A percentile compares a stretch with the other conserved stretches of the same genome.
These are phyloP conservation scores for Cordylochernes scorpioides DNA, from an alignment of 2,888 invertebrate species.

Conservation along the genomic window DNA sequence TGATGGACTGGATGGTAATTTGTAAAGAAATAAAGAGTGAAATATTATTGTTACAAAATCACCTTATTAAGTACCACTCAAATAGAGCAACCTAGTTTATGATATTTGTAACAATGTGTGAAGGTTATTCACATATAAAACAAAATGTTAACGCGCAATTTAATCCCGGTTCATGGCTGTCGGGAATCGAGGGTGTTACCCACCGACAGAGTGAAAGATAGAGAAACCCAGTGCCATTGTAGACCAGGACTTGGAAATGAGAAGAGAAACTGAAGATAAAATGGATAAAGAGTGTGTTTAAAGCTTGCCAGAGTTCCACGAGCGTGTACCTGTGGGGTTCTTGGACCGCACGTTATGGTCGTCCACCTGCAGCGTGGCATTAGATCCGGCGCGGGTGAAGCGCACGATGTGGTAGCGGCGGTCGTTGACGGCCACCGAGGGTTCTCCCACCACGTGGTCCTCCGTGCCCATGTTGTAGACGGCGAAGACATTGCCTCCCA, in stretches of 20 bases:
- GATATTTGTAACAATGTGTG: no score
- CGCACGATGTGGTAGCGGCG: constrained; percentile 75
- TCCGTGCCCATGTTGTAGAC: constrained; percentile 81
- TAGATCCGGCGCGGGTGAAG: constrained; percentile 61
- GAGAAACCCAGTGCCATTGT: background rate
- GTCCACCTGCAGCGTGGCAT: constrained; percentile 69
- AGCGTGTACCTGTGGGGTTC: constrained; percentile 46
- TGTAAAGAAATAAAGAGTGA: no score
- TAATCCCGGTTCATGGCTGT: no score
- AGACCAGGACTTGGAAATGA: no score
- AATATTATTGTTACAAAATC: no score
- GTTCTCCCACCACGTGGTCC: constrained; percentile 62
- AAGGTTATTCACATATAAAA: no score
- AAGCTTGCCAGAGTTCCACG: background rate
- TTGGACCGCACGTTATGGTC: constrained; percentile 36
- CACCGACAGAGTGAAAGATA: background rate
- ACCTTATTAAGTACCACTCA: no score
- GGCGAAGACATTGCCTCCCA: constrained; percentile 70
- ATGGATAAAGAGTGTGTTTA: background rate
- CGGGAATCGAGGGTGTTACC: background rate
- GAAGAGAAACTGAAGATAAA: background rate
- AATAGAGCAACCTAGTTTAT: no score
- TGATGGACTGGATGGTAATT: no score
- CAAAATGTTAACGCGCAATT: no score
- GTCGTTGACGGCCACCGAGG: constrained; percentile 63